Conservation (phyloP, 2,113 vertebrate genomes). For the Campylomormyrus tamandua region DNA sequence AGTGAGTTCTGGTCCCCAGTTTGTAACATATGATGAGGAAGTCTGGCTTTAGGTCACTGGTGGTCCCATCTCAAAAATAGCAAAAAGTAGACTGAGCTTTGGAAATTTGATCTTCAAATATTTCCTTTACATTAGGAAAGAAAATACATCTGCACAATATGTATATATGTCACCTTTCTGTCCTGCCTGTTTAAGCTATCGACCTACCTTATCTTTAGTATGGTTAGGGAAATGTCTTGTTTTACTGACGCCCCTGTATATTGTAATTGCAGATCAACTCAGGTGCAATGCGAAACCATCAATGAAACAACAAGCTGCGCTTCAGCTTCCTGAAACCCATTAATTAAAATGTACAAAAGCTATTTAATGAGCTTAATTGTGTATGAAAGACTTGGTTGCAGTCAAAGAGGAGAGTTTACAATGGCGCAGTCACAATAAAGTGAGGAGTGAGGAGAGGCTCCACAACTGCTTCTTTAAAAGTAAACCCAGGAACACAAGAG, state of each 20-base stretch:
- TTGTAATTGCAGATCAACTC: not conserved
- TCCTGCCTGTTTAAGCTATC: not conserved
- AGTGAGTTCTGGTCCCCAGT: not conserved
- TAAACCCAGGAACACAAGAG: slow-evolving; percentile 18
- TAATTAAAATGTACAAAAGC: slow-evolving; percentile 40
- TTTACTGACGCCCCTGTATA: not conserved
- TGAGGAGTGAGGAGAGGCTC: slow-evolving; percentile 39
- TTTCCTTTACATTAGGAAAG: not conserved
- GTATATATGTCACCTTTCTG: not conserved
- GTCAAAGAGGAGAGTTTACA: slow-evolving; percentile 35
- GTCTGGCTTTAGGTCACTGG: not conserved
- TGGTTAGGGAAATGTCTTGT: not conserved
- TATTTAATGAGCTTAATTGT: slow-evolving; percentile 44
- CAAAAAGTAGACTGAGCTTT: not conserved
- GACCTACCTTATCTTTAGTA: not conserved
- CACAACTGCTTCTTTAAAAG: not conserved
- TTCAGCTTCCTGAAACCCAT: slow-evolving; percentile 34
- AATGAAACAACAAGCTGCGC: slow-evolving; percentile 43
- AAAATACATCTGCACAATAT: not conserved
- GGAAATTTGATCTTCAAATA: not conserved
- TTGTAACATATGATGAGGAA: not conserved
- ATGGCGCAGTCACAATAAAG: slow-evolving; percentile 39
- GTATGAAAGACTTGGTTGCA: slow-evolving; percentile 47
- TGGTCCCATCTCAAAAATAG: not conserved
- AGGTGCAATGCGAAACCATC: not conserved